Evolutionary conservation across 2,888 invertebrate genomes (phyloP).

Genomic region (Melitaea athalia): DNA sequence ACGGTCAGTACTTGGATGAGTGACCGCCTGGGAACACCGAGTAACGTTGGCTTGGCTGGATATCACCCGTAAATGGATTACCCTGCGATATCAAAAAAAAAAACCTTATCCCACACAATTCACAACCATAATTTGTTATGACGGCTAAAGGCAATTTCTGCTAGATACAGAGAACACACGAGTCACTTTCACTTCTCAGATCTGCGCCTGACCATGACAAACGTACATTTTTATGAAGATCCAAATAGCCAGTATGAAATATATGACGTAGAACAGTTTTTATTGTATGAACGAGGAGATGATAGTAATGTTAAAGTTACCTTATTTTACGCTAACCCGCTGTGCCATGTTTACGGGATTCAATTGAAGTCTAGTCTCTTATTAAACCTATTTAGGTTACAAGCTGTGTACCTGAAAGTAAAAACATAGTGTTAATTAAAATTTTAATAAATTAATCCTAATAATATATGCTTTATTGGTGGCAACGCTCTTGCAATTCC

Average conservation of each 20-base stretch:
- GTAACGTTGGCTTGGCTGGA: too few relatives aligned
- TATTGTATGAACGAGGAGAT: not conserved
- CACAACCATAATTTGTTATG: slow-evolving; percentile 26
- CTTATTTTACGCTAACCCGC: too few relatives aligned
- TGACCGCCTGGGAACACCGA: too few relatives aligned
- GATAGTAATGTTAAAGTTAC: too few relatives aligned
- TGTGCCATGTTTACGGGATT: too few relatives aligned
- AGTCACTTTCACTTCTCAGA: slow-evolving; percentile 37
- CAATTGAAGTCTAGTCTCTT: too few relatives aligned
- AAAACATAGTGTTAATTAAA: not conserved
- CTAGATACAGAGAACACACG: slow-evolving; percentile 32
- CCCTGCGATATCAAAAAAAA: too few relatives aligned
- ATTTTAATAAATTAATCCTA: not conserved
- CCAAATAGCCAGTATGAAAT: slow-evolving; percentile 14
- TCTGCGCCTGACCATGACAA: slow-evolving; percentile 40
- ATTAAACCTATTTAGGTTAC: not conserved
- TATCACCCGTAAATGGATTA: too few relatives aligned
- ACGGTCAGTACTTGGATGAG: too few relatives aligned
- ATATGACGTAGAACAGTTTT: not conserved
- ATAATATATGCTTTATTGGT: not conserved
- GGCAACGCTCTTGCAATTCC: too few relatives aligned
- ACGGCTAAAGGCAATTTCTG: slow-evolving; percentile 36
- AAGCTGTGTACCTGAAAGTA: not conserved
- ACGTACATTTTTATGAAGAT: slow-evolving; percentile 36
- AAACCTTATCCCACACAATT: slow-evolving; percentile 21